Base-by-base conservation (phyloP, 2,888 invertebrate species). In the Drosophila hamatofila region DNA sequence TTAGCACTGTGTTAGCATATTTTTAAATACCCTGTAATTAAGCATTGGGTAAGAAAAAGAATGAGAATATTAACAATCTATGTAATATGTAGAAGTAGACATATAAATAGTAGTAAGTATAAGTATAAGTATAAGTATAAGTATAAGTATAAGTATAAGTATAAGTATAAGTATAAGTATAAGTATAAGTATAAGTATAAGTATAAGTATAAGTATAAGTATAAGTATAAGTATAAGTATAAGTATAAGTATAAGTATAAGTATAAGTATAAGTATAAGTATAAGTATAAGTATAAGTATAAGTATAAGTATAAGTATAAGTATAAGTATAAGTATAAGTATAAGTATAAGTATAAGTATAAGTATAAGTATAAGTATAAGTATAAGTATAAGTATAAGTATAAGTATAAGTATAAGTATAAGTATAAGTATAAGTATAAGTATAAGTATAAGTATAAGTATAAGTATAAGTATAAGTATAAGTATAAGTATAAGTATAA, bases 1-100 rank as follows among this genome's bases (percentile, higher is more conserved):
- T 78, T 87, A 73, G 66, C 72, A 71, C 72, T 63, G 25, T 62
- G 64, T 56, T 55, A 48, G 52, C 59, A 52, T 67, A 21, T 49
- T 42, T 56, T 25, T 25, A 4, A 35, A 55, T 46, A 56, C 69
- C 66, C 66, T 66, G 21, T 33, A 63, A 3, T 2, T 21, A 16
- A 6, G 12, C 3, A 7, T 3, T 11, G 14, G 2, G 23, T 23
- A 1, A 7, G 16, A 7, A 3, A 12, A 42, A 21, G 21, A 1
- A 30, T 21, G 33, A 3, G 3, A 8, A 21, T 4, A 21, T 49
- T n/a, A n/a, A 1, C n/a, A 4, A n/a, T 16, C 16, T 14, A 16
- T n/a, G 48, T 48, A 11, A 3, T 6, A 16, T 48, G 11, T 9
- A 11, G 3, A 27, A 27, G 25, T 5, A 42, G 3, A 23, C 11